Evolutionary conservation across 2,797 vertebrate genomes (phyloP), one percentile per base, ranked within the genome.

Genomic region (Atherinosoma microstoma): DNA sequence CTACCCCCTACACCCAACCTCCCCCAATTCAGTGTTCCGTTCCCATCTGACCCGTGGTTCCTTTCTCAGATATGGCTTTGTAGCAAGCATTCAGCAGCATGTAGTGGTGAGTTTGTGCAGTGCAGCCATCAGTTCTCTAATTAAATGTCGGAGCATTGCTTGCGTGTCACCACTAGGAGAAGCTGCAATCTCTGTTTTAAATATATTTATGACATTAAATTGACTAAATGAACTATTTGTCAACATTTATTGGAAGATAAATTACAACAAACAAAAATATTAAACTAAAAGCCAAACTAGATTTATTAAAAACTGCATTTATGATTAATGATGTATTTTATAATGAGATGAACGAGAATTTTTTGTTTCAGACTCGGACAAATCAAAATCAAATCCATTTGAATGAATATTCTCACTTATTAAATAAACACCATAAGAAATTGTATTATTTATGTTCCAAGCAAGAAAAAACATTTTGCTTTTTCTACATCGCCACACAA

Each of bases 31-130:
- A 24, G 10, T 60, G 3, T 8, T 12, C 34, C 76, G 68, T 38
- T 72, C 57, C 60, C 18, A 38, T 45, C 68, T 75, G 47, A 69
- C 35, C 72, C 30, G 38, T 3, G 8, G 60, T 90, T 89, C 84
- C 83, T 69, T 81, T 84, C 53, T 79, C 61, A 58, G 51, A 53
- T 72, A 38, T 4, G 16, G 49, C 6, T 34, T 34, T 24, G 67
- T 12, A 9, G 32, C 7, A 54, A 67, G 64, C 3, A n/a, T 35
- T 9, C 36, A 40, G 29, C 67, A 61, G 27, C 85, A 10, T 51
- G 34, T 66, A 15, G 68, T 3, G 76, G 56, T 5, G 0, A 6
- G 2, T n/a, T 49, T 11, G 32, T 40, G 70, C 11, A 75, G 16
- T 49, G 53, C 73, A 75, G 2, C 22, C n/a, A 29, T 12, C 3